phyloP scores from a whole-genome alignment of 2,113 vertebrate genomes.

The Thermophis baileyi region DNA sequence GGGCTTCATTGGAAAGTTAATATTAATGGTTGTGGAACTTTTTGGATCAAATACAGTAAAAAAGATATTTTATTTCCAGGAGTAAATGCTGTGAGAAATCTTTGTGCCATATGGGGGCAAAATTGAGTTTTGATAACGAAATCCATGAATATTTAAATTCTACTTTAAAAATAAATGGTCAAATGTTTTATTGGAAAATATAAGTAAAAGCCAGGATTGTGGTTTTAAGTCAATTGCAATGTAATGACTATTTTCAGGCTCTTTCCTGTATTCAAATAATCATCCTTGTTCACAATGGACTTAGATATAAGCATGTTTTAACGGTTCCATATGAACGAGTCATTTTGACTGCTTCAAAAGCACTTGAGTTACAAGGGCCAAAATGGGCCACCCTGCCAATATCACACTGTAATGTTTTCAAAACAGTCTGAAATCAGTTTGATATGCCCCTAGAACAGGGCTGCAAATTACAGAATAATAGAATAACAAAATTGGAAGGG shows the following conservation, averaged over 20 bases:
- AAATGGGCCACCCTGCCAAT: no score
- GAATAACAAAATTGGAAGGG: neutral
- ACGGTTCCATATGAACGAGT: neutral
- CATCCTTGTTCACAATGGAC: neutral
- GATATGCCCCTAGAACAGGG: no score
- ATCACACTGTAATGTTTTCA: no score
- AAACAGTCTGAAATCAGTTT: neutral
- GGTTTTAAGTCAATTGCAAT: neutral
- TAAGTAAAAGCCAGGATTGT: neutral
- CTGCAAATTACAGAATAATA: no score
- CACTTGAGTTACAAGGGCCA: neutral
- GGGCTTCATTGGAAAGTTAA: neutral
- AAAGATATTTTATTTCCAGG: neutral
- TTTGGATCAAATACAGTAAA: neutral
- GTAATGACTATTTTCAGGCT: neutral
- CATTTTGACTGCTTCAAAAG: neutral
- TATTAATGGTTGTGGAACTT: neutral
- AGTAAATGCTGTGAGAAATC: neutral
- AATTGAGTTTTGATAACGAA: neutral
- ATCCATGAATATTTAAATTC: neutral
- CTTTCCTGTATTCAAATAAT: neutral
- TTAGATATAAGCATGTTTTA: neutral
- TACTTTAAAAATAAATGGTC: neutral
- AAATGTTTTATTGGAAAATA: neutral
- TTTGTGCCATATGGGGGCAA: neutral